Evolutionary conservation across 2,113 vertebrate genomes (phyloP), one percentile per base, ranked within the genome.

Genomic region (Dicentrarchus labrax): DNA sequence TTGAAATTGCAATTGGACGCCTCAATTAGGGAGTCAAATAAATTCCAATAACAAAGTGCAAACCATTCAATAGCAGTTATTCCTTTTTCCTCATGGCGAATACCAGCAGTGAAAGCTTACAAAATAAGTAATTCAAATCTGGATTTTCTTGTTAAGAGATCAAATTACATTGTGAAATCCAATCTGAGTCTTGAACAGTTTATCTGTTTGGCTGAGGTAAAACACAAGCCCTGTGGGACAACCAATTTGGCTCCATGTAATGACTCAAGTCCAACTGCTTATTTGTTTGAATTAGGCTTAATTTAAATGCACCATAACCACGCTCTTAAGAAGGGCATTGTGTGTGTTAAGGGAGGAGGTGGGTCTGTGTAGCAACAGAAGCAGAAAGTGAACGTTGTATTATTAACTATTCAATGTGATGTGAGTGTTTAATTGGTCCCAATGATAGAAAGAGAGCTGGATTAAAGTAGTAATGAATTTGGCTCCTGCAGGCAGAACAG

Each of bases 251-350:
- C 80, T 73, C 21, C 4, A 54, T 70, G 79, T 87, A 87, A 87
- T 90, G 86, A 89, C 70, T 88, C 67, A 78, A 77, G 83, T 89
- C 81, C 72, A 88, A 72, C 56, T 59, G 76, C 76, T 85, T 77
- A 87, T 87, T 87, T 79, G 67, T 90, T 77, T 79, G 73, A 92
- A 79, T 82, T 86, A 87, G 84, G 64, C 70, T 81, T 88, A 48
- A 90, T 91, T 83, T 80, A 78, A 74, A 90, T 77, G 72, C 69
- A 79, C 65, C 86, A 83, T 78, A 86, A 76, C 22, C 24, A 10
- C 0, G 0, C 30, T 53, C n/a, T 83, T 82, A 76, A 53, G 73
- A 77, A 68, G 53, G 36, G 50, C 21, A 62, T 16, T 72, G 73
- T 71, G 59, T 57, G n/a, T 77, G 22, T 39, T 8, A 3, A n/a